These are phyloP conservation scores for Salarias fasciatus DNA, from an alignment of 2,797 vertebrate genomes.

Conservation along the genomic window DNA sequence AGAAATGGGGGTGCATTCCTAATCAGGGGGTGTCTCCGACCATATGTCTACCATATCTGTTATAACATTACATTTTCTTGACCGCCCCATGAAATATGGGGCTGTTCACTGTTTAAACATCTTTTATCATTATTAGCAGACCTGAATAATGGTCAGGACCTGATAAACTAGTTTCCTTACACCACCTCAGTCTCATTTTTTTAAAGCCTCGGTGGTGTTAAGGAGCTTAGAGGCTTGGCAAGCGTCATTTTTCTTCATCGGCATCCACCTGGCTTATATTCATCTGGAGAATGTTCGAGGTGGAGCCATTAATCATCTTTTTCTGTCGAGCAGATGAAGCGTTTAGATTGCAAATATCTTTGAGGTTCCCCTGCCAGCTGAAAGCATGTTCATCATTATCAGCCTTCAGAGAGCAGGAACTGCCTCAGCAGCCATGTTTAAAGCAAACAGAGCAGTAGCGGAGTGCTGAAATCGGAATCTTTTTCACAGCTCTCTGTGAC, in stretches of 20 bases:
- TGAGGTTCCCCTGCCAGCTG: conserved; percentile 15
- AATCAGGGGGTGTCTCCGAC: neutral
- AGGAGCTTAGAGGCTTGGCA: neutral
- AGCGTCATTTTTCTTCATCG: conserved; percentile 46
- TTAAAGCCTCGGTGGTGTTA: conserved; percentile 15
- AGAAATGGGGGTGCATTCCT: neutral
- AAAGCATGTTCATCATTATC: conserved; percentile 44
- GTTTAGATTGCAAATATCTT: conserved; percentile 38
- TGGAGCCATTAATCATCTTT: conserved; percentile 40
- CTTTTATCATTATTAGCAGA: conserved; percentile 16
- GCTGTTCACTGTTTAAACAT: conserved; percentile 14
- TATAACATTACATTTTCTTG: conserved; percentile 16
- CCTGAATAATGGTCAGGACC: neutral
- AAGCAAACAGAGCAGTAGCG: conserved; percentile 1
- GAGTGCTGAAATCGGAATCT: neutral
- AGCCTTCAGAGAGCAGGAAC: conserved; percentile 14
- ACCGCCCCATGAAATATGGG: conserved; percentile 25
- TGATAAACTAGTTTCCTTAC: conserved; percentile 8
- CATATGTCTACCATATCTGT: conserved; percentile 22
- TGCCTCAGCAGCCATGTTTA: conserved; percentile 9
- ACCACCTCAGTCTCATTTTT: conserved; percentile 20
- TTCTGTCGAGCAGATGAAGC: conserved; percentile 31
- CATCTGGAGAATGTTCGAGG: conserved; percentile 17
- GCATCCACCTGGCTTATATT: conserved; percentile 42
- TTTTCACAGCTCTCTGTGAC: neutral